Evolutionary conservation across 2,888 invertebrate genomes (phyloP).

Genomic region (Ophion slaviceki): DNA sequence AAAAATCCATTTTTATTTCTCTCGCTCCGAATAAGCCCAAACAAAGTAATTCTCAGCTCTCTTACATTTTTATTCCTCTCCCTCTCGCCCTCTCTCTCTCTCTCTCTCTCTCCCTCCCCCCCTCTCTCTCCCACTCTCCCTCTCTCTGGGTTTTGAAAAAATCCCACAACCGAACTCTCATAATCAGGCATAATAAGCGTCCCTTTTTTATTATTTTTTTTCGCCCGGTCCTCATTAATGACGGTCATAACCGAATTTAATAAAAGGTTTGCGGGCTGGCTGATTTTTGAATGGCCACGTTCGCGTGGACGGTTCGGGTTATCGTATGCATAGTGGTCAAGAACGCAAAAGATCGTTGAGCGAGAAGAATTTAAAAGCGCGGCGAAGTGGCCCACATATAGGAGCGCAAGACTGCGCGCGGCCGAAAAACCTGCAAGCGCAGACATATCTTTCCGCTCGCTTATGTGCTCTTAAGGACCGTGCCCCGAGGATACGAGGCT

Average conservation of each 20-base stretch:
- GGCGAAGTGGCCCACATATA: conserved; percentile 35
- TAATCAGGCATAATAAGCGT: conserved; percentile 59
- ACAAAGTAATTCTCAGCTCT: too few species aligned
- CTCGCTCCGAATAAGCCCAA: too few species aligned
- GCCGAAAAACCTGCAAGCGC: conserved; percentile 45
- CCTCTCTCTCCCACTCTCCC: too few species aligned
- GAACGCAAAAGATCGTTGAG: conserved; percentile 39
- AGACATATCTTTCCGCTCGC: conserved; percentile 20
- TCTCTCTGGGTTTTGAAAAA: background rate
- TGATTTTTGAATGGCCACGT: conserved; percentile 41
- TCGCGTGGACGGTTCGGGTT: conserved; percentile 18
- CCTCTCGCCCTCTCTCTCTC: too few species aligned
- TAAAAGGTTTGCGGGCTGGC: conserved; percentile 46
- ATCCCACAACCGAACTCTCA: background rate
- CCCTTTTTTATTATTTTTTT: background rate
- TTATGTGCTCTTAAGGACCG: conserved; percentile 43
- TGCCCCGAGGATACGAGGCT: conserved; percentile 48
- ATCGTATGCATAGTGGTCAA: background rate
- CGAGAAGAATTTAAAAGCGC: conserved; percentile 59
- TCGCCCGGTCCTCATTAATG: conserved; percentile 56
- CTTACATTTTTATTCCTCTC: too few species aligned
- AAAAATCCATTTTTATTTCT: too few species aligned
- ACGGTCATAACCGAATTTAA: conserved; percentile 55
- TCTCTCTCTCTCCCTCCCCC: too few species aligned
- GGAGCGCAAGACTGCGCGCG: conserved; percentile 17